Evolutionary conservation across 2,113 vertebrate species (phyloP).

Genomic region (Lynx canadensis): DNA sequence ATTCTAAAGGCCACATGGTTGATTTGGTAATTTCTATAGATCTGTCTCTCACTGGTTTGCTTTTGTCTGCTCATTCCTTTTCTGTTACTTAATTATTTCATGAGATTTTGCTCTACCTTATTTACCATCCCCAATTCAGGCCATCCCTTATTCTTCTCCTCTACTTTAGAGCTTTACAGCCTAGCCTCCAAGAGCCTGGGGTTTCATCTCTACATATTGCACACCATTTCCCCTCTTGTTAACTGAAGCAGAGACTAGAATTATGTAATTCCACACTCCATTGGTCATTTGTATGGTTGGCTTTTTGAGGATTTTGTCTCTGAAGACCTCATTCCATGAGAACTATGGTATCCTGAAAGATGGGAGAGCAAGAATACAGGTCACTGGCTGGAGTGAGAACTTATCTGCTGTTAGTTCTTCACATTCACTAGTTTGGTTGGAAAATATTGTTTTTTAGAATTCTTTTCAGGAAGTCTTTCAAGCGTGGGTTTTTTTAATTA

Average conservation of each 20-base stretch:
- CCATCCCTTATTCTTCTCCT: constrained; percentile 54
- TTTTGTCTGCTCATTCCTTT: constrained; percentile 81
- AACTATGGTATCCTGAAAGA: neutral
- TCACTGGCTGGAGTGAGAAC: neutral
- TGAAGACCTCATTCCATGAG: constrained; percentile 18
- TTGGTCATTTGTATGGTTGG: neutral
- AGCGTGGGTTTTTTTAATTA: neutral
- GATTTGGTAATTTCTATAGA: constrained; percentile 86
- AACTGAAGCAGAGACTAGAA: constrained; percentile 46
- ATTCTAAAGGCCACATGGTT: constrained; percentile 85
- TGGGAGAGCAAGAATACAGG: neutral
- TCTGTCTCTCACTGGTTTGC: constrained; percentile 80
- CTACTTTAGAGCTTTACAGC: constrained; percentile 43
- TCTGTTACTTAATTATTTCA: constrained; percentile 82
- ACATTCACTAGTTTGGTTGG: neutral
- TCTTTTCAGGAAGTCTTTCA: neutral
- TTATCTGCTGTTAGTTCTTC: neutral
- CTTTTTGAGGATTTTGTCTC: constrained; percentile 48
- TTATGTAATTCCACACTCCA: constrained; percentile 49
- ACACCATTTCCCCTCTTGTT: neutral
- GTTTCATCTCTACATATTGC: neutral
- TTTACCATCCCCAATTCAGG: constrained; percentile 67
- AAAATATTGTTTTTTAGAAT: neutral
- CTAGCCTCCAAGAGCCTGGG: neutral
- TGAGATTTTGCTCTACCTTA: constrained; percentile 74